Evolutionary conservation across 2,888 invertebrate species (phyloP).

Genomic region (Galeruca laticollis): DNA sequence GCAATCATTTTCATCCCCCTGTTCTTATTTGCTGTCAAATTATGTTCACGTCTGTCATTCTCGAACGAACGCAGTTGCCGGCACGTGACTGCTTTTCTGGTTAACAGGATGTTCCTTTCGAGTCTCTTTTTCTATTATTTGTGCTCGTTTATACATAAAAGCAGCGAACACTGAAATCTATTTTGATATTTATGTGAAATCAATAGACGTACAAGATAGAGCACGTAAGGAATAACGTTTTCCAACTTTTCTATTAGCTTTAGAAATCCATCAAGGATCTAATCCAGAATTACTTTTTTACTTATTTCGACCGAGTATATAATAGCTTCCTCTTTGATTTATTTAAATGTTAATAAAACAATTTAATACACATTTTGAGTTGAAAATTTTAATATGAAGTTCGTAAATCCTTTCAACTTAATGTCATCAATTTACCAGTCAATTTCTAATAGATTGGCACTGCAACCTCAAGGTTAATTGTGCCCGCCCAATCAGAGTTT

Average conservation of each 20-base stretch:
- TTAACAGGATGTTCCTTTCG: constrained; percentile 20
- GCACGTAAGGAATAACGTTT: constrained; percentile 6
- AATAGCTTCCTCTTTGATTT: too few species aligned
- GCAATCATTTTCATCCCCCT: constrained; percentile 65
- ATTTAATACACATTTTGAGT: too few species aligned
- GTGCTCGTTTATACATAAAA: constrained; percentile 7
- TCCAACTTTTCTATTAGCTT: constrained; percentile 6
- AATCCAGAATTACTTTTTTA: neutral
- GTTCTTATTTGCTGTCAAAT: constrained; percentile 67
- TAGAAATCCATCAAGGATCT: neutral
- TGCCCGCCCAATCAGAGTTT: too few species aligned
- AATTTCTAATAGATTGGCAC: too few species aligned
- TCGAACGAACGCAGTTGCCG: constrained; percentile 56
- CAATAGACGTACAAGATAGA: constrained; percentile 2
- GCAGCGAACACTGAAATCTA: constrained; percentile 7
- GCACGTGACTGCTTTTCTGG: constrained; percentile 60
- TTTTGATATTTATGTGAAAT: constrained; percentile 9
- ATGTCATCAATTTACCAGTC: too few species aligned
- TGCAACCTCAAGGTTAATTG: too few species aligned
- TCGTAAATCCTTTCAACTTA: too few species aligned
- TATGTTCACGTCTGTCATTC: constrained; percentile 67
- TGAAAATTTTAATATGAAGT: too few species aligned
- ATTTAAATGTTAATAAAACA: too few species aligned
- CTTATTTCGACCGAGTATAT: neutral
- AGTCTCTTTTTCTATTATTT: constrained; percentile 19